phyloP scores from a whole-genome alignment of 2,113 vertebrate genomes.

The Chionomys nivalis region DNA sequence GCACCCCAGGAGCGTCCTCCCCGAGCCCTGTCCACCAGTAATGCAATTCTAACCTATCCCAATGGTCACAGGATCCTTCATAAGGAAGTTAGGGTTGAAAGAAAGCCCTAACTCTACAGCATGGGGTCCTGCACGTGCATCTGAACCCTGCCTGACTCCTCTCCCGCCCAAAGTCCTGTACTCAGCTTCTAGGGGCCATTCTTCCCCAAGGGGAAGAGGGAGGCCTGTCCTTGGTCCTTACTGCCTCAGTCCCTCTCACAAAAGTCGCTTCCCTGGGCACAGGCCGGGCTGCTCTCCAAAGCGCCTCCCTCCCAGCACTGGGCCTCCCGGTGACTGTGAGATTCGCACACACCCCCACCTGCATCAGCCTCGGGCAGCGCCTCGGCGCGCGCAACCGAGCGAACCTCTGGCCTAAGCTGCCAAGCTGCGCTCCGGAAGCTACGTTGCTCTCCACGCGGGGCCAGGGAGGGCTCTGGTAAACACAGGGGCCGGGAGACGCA shows the following conservation, averaged over 20 bases:
- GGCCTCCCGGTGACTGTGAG: not conserved
- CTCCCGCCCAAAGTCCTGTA: not conserved
- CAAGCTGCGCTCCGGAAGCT: fast-evolving
- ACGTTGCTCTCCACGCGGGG: too few species aligned
- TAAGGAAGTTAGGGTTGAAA: not conserved
- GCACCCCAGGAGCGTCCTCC: not conserved
- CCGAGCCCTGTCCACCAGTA: not conserved
- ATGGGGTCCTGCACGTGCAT: not conserved
- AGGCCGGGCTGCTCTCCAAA: too few species aligned
- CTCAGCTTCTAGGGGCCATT: not conserved
- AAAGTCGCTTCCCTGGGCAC: too few species aligned
- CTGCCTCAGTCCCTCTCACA: not conserved
- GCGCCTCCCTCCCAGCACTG: not conserved
- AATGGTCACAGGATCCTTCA: not conserved
- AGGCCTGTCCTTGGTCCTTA: not conserved
- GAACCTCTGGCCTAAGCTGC: too few species aligned
- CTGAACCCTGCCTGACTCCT: not conserved
- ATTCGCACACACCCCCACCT: not conserved
- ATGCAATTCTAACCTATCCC: not conserved
- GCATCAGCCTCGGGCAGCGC: not conserved
- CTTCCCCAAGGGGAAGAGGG: not conserved
- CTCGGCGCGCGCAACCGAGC: not conserved
- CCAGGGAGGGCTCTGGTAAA: not conserved
- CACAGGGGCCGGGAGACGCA: too few species aligned
- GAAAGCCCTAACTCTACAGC: too few species aligned